A percentile compares a stretch with the other conserved stretches of the same genome.
Evolutionary conservation across 2,888 invertebrate genomes (phyloP).

Genomic region (Nasonia oneida): DNA sequence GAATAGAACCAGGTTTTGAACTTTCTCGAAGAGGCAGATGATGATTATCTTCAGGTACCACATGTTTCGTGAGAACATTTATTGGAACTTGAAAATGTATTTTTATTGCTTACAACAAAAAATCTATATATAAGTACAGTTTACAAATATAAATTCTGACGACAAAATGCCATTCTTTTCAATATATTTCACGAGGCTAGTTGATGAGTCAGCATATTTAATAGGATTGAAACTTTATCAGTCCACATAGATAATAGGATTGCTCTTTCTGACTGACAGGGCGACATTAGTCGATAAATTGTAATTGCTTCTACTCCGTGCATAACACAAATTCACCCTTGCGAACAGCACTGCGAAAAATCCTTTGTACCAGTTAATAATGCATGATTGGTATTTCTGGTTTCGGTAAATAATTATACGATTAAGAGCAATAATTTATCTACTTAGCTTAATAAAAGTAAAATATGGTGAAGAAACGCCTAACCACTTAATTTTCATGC

Average conservation of each 20-base stretch:
- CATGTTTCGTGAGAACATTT: background rate
- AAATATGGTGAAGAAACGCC: background rate
- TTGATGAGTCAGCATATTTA: background rate
- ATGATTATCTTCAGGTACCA: background rate
- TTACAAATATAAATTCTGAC: background rate
- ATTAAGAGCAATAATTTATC: too few species aligned
- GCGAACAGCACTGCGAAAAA: too few species aligned
- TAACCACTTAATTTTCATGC: background rate
- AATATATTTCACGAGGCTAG: background rate
- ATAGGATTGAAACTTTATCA: background rate
- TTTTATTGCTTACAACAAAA: too few species aligned
- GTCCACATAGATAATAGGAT: background rate
- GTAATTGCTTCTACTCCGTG: background rate
- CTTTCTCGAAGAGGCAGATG: background rate
- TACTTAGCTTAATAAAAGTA: too few species aligned
- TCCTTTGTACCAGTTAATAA: too few species aligned
- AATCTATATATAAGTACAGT: too few species aligned
- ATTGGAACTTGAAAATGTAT: too few species aligned
- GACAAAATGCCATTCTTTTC: background rate
- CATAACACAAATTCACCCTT: too few species aligned
- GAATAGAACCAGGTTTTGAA: background rate
- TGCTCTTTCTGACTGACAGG: background rate
- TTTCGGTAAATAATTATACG: background rate
- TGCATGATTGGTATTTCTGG: background rate
- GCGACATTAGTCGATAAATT: background rate